Evolutionary conservation across 1,140 invertebrate species (phyloP).

Genomic region (Ceratina japonica): DNA sequence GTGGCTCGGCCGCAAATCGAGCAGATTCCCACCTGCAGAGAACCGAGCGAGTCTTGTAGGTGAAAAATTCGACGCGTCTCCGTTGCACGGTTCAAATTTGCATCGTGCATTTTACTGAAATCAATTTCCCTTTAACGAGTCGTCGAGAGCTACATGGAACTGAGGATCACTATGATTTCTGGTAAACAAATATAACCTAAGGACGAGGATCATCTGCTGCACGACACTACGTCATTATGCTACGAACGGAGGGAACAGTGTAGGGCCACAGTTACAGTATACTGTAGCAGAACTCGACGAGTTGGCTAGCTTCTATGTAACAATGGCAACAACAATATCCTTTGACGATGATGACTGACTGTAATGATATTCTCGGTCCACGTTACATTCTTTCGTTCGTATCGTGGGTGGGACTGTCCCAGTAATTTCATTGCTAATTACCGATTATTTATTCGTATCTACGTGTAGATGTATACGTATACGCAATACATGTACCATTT

Average conservation of each 20-base stretch:
- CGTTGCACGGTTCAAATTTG: not conserved
- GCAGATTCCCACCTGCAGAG: not conserved
- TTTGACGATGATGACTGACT: not conserved
- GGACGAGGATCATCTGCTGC: not conserved
- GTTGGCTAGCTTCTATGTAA: not conserved
- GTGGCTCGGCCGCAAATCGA: not conserved
- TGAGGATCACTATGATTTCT: not conserved
- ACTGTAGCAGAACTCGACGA: not conserved
- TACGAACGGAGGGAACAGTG: not conserved
- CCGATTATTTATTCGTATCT: not conserved
- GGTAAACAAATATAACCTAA: slow-evolving; percentile 36
- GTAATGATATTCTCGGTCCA: no score
- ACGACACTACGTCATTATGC: not conserved
- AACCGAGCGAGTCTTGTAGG: not conserved
- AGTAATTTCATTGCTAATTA: not conserved
- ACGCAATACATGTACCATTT: not conserved
- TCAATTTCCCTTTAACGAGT: not conserved
- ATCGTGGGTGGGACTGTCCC: not conserved
- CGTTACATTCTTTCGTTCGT: not conserved
- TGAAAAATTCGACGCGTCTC: not conserved
- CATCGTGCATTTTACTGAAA: slow-evolving; percentile 7
- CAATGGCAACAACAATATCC: not conserved
- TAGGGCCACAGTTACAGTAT: no score
- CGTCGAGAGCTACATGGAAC: not conserved
- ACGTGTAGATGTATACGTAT: not conserved